Base-by-base conservation (phyloP, 2,888 invertebrate species). In the Drosophila neotestacea region DNA sequence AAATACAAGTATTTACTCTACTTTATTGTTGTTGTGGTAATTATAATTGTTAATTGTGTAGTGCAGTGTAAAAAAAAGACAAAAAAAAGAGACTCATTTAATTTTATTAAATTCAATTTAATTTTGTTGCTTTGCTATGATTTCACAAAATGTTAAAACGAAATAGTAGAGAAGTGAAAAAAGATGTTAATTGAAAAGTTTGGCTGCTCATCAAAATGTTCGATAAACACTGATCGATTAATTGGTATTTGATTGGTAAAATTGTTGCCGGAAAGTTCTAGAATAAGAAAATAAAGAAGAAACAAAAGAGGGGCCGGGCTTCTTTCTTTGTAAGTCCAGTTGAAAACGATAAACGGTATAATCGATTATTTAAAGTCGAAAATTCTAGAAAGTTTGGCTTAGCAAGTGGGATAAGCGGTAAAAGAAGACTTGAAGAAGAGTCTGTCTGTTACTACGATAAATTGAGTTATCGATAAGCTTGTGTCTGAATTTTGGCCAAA, bases 301-400 rank as follows among this genome's bases (percentile, higher is more conserved):
- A 5, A 5, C 22, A 34, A 7, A 28, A 6, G 11, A 3, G n/a
- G n/a, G 32, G 32, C 32, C 32, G 42, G 22, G 42, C 42, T 27
- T 11, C 22, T 42, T 27, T 11, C 6, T 16, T 11, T 16, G 48
- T 32, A 11, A 6, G 34, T 22, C 22, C 22, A 22, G 22, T 22
- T 27, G 6, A 44, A 9, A 28, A 28, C 28, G 46, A 46, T 7
- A n/a, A 38, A 9, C 9, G n/a, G 10, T 27, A 6, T 13, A n/a
- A 38, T 39, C 51, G 51, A 39, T 28, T 16, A 46, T 27, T 27
- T 10, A 9, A 10, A 34, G 0, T 38, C 7, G 28, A 62, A 74
- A 69, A 34, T 73, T 73, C 73, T 74, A 54, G 69, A 74, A 74
- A 62, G 68, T 28, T 47, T 10, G 11, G 4, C 6, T 27, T 6